phyloP scores from a whole-genome alignment of 1,140 invertebrate genomes.

The Cotesia typhae region DNA sequence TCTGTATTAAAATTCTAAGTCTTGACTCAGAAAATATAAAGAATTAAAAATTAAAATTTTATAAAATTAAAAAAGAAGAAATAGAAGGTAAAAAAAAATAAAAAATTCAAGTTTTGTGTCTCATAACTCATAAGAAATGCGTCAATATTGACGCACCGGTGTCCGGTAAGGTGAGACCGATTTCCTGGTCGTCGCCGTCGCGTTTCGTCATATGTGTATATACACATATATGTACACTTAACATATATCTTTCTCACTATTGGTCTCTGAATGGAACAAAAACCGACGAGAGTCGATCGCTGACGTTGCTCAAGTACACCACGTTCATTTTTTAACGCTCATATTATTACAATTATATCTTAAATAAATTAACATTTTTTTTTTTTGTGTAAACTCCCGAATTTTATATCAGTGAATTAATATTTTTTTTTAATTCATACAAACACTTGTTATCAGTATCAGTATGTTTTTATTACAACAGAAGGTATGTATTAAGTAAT shows the following conservation, averaged over 20 bases:
- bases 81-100: not conserved
- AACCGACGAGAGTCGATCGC: slow-evolving; percentile 27
- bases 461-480: not conserved
- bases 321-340: slow-evolving; percentile 15
- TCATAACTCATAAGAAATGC: slow-evolving; percentile 54
- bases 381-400: not conserved
- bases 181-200: slow-evolving; percentile 47
- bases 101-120: slow-evolving; percentile 33
- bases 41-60: not conserved
- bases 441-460: not conserved
- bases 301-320: slow-evolving; percentile 29
- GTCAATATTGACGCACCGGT: slow-evolving; percentile 56
- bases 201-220: slow-evolving; percentile 13
- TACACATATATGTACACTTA: not conserved
- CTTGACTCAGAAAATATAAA: no score
- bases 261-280: slow-evolving; percentile 7
- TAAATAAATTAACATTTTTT: not conserved
- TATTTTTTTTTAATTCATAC: slow-evolving; percentile 5
- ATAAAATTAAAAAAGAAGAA: not conserved
- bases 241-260: slow-evolving; percentile 7
- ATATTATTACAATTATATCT: not conserved
- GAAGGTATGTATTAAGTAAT: slow-evolving; percentile 14
- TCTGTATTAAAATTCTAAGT: no score
- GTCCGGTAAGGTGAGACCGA: slow-evolving; percentile 53
- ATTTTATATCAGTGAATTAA: not conserved